These are phyloP conservation scores for Drosophila miranda DNA, from an alignment of 1,140 invertebrate genomes.

Conservation along the genomic window DNA sequence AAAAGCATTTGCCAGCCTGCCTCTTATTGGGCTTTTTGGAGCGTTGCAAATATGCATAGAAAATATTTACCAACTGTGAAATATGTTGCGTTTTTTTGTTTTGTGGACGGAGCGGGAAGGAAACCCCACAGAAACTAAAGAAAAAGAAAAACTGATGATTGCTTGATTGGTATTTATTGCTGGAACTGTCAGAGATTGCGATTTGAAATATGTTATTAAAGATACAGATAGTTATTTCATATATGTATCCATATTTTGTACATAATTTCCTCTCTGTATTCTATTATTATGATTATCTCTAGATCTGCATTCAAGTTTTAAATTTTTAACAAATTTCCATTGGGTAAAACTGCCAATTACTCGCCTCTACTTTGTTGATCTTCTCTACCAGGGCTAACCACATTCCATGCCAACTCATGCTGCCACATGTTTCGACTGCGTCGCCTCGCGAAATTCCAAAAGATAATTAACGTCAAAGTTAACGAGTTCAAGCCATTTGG, in stretches of 20 bases:
- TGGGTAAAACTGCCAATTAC: no score
- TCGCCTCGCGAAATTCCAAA: slow-evolving; percentile 44
- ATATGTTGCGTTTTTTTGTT: slow-evolving; percentile 46
- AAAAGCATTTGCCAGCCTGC: slow-evolving; percentile 56
- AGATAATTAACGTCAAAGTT: slow-evolving; percentile 53
- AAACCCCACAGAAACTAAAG: no score
- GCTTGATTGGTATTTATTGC: no score
- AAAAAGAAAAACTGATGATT: no score
- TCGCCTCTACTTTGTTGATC: neutral
- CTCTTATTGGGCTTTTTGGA: slow-evolving; percentile 74
- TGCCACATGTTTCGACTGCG: slow-evolving; percentile 38
- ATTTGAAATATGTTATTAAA: no score
- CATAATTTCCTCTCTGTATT: no score
- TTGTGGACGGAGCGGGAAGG: neutral
- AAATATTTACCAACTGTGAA: slow-evolving; percentile 48
- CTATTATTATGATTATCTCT: no score
- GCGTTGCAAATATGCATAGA: slow-evolving; percentile 76
- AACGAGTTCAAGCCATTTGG: slow-evolving; percentile 40
- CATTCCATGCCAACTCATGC: neutral
- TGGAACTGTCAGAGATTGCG: no score
- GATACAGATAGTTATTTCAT: no score
- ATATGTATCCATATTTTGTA: no score
- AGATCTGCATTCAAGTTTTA: no score
- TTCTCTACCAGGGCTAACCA: neutral
- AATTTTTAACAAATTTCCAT: no score